These are phyloP conservation scores for Dicrurus megarhynchus DNA, from an alignment of 2,113 vertebrate genomes.

Conservation along the genomic window DNA sequence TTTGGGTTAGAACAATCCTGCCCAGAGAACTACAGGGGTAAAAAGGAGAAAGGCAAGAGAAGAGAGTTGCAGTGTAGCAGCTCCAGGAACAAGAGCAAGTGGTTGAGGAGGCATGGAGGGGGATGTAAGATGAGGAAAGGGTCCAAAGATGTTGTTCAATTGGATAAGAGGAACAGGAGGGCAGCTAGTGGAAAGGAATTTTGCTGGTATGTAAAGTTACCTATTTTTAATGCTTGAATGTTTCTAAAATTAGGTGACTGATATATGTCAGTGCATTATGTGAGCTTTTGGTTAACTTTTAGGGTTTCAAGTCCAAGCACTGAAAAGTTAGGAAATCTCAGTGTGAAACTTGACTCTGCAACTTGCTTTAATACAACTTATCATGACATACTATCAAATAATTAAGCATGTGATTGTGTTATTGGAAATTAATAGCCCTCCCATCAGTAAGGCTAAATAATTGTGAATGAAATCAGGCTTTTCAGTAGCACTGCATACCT, in stretches of 20 bases:
- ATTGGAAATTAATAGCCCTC: background rate
- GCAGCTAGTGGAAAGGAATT: background rate
- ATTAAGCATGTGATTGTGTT: background rate
- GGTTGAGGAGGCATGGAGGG: background rate
- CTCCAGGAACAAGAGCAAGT: background rate
- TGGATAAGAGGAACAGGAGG: background rate
- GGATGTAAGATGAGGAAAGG: background rate
- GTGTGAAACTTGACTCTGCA: background rate
- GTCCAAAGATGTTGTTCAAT: accelerated
- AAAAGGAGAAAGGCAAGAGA: background rate
- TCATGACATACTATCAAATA: background rate
- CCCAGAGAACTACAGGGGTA: background rate
- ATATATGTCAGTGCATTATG: background rate
- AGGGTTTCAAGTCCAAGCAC: background rate
- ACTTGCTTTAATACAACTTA: background rate
- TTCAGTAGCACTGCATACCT: background rate
- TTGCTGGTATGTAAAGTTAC: background rate
- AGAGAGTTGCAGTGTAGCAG: background rate
- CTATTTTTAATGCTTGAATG: background rate
- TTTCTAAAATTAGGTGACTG: background rate
- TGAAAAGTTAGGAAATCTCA: background rate
- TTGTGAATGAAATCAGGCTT: background rate
- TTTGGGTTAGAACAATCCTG: background rate
- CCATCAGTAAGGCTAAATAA: background rate
- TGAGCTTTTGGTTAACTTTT: background rate